Base-by-base conservation (phyloP, 1,140 invertebrate genomes). In the Orius insidiosus region DNA sequence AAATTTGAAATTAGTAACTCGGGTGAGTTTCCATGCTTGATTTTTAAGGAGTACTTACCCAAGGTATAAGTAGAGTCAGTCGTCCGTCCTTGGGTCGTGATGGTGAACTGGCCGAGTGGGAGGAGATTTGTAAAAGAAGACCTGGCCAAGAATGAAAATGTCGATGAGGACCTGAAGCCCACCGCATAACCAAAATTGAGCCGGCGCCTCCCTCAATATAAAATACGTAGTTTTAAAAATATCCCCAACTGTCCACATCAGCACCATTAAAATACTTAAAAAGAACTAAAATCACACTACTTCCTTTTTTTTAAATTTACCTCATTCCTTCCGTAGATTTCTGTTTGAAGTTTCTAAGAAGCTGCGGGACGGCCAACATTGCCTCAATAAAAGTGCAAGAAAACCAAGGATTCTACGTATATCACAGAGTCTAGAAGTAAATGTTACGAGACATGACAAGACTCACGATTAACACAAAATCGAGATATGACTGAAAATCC, bases 181-280 rank as follows among this genome's bases (percentile, higher is more conserved):
- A 47, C 92, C 93, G 67, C 95, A 98, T 34, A 98, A 70, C 75
- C 80, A 85, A n/a, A 99, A 99, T 62, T 98, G 95, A 24, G 83
- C 66, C 1, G 95, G 94, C 8, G 89, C 84, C 52, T 82, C 70
- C 54, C 87, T 72, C 45, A 89, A 60, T 48, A 97, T 70, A 65
- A 98, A 99, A 63, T 98, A 98, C 43, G 77, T 72, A 50, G 94
- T 98, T 68, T 99, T 99, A 62, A 95, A 98, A 35, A 93, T 66
- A 70, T 99, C 95, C 54, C 84, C 83, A 53, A 76, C 71, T 7
- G 88, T 87, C 95, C 95, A 98, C 78, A 98, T 87, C 13, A 85
- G 65, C 32, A 98, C 94, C 94, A 98, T 98, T 50, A 74, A 71
- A 49, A 85, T 65, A 62, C 80, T 86, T 63, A 58, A 78, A 70